Evolutionary conservation across 1,140 invertebrate species (phyloP).

Genomic region (Laodelphax striatellus): DNA sequence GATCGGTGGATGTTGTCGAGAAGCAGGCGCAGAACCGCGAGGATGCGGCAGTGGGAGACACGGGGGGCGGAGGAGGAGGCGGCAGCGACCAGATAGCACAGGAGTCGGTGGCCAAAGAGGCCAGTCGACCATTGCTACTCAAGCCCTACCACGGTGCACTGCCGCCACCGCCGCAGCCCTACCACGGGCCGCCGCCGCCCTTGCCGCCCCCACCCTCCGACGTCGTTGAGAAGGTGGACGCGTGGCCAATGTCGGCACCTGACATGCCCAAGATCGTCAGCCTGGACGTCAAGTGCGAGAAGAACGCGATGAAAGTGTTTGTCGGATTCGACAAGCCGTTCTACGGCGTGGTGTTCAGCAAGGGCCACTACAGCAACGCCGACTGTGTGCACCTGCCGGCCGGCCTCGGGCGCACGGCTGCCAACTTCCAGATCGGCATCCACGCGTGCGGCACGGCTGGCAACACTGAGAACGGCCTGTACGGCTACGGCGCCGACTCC

Average conservation of each 20-base stretch:
- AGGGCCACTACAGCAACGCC: slow-evolving; percentile 66
- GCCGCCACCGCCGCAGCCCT: not conserved
- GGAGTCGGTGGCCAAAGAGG: slow-evolving; percentile 10
- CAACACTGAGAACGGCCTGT: slow-evolving; percentile 77
- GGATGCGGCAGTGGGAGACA: slow-evolving; percentile 16
- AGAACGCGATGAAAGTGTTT: slow-evolving; percentile 88
- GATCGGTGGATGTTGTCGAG: slow-evolving; percentile 3
- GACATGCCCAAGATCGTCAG: slow-evolving; percentile 86
- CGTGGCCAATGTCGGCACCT: slow-evolving; percentile 69
- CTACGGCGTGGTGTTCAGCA: slow-evolving; percentile 92
- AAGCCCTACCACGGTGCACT: slow-evolving; percentile 3
- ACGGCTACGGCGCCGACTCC: slow-evolving; percentile 68
- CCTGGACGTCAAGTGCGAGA: slow-evolving; percentile 89
- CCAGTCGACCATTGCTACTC: not conserved
- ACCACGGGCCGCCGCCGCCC: slow-evolving; percentile 10
- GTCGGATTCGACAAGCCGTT: slow-evolving; percentile 91
- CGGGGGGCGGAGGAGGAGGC: slow-evolving; percentile 1
- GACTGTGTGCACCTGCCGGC: slow-evolving; percentile 86
- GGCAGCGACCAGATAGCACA: slow-evolving; percentile 16
- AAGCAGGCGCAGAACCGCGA: slow-evolving; percentile 20
- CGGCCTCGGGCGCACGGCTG: slow-evolving; percentile 68
- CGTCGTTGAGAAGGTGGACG: slow-evolving; percentile 35
- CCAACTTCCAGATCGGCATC: slow-evolving; percentile 83
- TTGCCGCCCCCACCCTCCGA: slow-evolving; percentile 1
- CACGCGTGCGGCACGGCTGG: slow-evolving; percentile 84